These are phyloP conservation scores for Drosophila mayri DNA, from an alignment of 1,140 invertebrate genomes.

Conservation along the genomic window DNA sequence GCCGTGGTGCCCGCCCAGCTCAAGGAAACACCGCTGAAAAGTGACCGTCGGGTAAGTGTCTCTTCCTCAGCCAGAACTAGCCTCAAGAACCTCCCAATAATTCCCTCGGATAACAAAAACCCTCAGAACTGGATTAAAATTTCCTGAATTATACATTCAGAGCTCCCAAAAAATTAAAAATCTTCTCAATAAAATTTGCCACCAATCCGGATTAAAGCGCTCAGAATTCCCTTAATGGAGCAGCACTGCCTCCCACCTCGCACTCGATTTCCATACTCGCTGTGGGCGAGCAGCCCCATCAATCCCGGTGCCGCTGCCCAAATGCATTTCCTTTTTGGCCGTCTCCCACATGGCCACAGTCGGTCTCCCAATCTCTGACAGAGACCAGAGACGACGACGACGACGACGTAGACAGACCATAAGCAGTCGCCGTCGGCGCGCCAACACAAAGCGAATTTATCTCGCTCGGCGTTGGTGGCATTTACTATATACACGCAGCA, in stretches of 20 bases:
- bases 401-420: slow-evolving; percentile 29
- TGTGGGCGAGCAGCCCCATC: slow-evolving; percentile 40
- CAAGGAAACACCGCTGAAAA: slow-evolving; percentile 79
- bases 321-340: slow-evolving; percentile 83
- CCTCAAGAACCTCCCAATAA: background rate
- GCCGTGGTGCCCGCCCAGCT: slow-evolving; percentile 68
- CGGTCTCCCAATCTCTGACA: slow-evolving; percentile 18
- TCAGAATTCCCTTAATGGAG: slow-evolving; percentile 42
- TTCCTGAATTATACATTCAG: background rate
- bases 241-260: slow-evolving; percentile 45
- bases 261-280: slow-evolving; percentile 33
- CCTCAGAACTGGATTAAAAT: background rate
- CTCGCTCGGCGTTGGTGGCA: slow-evolving; percentile 46
- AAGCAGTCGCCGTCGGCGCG: slow-evolving; percentile 68
- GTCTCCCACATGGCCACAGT: slow-evolving; percentile 69
- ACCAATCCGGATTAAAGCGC: slow-evolving; percentile 20
- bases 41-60: slow-evolving; percentile 84
- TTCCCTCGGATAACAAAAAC: slow-evolving; percentile 2
- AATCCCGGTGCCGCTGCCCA: slow-evolving; percentile 64
- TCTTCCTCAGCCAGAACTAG: background rate
- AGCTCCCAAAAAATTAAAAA: background rate
- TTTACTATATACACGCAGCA: slow-evolving; percentile 41
- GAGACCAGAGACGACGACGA: slow-evolving; percentile 3
- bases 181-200: background rate
- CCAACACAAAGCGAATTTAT: slow-evolving; percentile 65